Evolutionary conservation across 2,888 invertebrate species (phyloP).

Genomic region (Drosophila birchii): DNA sequence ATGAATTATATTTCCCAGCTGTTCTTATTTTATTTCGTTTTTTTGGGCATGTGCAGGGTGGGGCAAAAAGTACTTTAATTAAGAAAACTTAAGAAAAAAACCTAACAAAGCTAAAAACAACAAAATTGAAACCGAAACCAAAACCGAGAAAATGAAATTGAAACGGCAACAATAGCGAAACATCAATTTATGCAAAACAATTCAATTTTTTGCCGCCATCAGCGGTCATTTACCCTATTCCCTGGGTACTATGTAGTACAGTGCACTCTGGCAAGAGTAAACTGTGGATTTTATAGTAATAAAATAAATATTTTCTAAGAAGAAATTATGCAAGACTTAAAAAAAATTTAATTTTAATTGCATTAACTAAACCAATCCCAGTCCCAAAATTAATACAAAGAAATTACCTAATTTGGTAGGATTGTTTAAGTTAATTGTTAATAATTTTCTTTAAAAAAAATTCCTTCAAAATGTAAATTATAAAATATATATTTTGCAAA

Average conservation of each 20-base stretch:
- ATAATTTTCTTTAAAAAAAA: too few species aligned
- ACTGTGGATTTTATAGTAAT: background rate
- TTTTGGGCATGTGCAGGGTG: background rate
- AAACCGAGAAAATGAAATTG: conserved; percentile 10
- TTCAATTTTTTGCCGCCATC: conserved; percentile 73
- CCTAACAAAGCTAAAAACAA: conserved; percentile 1
- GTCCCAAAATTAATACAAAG: too few species aligned
- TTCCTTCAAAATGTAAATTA: too few species aligned
- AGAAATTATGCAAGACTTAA: too few species aligned
- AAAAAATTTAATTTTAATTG: too few species aligned
- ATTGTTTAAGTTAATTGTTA: too few species aligned
- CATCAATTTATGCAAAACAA: conserved; percentile 79
- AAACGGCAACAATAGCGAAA: conserved; percentile 34
- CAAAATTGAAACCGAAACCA: conserved; percentile 20
- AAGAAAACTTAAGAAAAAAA: conserved; percentile 9
- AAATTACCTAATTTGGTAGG: too few species aligned
- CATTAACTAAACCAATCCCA: too few species aligned
- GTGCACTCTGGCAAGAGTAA: background rate
- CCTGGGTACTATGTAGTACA: background rate
- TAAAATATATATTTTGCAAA: too few species aligned
- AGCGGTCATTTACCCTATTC: conserved; percentile 71
- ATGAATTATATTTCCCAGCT: background rate
- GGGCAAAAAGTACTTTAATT: conserved; percentile 49
- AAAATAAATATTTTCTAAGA: too few species aligned
- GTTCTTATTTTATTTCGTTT: background rate